A percentile compares a stretch with the other conserved stretches of the same genome.
Evolutionary conservation across 2,113 vertebrate genomes (phyloP).

Genomic region (Catharus bicknelli): DNA sequence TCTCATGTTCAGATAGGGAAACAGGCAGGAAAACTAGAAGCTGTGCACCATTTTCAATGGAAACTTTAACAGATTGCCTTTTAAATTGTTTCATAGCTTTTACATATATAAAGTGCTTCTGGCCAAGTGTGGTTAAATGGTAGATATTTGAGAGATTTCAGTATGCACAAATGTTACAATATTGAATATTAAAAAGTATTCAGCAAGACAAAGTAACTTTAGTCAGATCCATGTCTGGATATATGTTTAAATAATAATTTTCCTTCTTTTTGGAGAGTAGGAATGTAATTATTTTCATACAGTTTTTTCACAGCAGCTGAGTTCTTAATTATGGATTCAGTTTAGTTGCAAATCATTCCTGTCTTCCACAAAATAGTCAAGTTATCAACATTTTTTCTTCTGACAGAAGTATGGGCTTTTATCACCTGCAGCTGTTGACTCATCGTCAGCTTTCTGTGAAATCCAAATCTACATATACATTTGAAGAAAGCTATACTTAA

Average conservation of each 20-base stretch:
- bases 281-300: not conserved
- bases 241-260: not conserved
- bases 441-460: not conserved
- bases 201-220: not conserved
- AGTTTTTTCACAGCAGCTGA: not conserved
- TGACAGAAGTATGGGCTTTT: not conserved
- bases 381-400: not conserved
- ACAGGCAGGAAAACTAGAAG: not conserved
- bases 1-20: not conserved
- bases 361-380: not conserved
- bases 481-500: not conserved
- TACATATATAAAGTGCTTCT: not conserved
- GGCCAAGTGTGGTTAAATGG: not conserved
- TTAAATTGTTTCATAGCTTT: not conserved
- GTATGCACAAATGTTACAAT: not conserved
- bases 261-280: not conserved
- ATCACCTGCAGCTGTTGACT: not conserved
- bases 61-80: not conserved
- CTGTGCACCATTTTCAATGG: not conserved
- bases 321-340: not conserved
- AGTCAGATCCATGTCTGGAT: not conserved
- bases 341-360: slow-evolving; percentile 18
- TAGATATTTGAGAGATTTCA: not conserved
- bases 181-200: not conserved
- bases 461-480: not conserved